phyloP scores from a whole-genome alignment of 2,888 invertebrate species.

The Limnephilus auricula region DNA sequence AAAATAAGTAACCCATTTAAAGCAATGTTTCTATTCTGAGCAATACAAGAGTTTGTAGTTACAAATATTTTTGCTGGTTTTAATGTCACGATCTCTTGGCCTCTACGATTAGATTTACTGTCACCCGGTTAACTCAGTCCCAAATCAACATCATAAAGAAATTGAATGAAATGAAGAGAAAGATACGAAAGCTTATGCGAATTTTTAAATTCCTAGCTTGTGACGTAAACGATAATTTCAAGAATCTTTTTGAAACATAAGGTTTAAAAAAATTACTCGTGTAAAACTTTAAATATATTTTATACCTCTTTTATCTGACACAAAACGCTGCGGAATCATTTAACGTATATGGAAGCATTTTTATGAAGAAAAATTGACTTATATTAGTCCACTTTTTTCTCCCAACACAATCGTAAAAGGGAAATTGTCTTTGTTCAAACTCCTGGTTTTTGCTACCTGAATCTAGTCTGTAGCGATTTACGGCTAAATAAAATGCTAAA shows the following conservation, averaged over 20 bases:
- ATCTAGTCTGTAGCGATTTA: conserved; percentile 65
- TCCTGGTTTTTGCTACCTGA: conserved; percentile 57
- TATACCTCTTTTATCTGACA: neutral
- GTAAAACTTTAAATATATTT: neutral
- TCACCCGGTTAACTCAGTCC: neutral
- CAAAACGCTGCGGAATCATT: neutral
- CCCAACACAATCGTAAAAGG: conserved; percentile 45
- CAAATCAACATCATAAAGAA: neutral
- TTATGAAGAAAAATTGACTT: conserved; percentile 21
- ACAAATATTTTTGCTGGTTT: neutral
- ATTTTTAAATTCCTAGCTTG: neutral
- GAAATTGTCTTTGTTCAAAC: conserved; percentile 55
- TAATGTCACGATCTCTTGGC: neutral
- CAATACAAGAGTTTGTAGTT: no score
- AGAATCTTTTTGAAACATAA: neutral
- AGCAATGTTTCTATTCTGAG: neutral
- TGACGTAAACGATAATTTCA: neutral
- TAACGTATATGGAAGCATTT: conserved; percentile 2
- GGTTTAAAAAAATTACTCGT: neutral
- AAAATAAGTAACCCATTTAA: no score
- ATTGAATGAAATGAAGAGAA: neutral
- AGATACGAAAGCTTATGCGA: neutral
- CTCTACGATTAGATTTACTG: neutral
- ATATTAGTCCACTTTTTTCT: conserved; percentile 27
- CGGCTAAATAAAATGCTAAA: conserved; percentile 66